Conservation (phyloP, 2,888 invertebrate genomes). For the Callinectes sapidus region DNA sequence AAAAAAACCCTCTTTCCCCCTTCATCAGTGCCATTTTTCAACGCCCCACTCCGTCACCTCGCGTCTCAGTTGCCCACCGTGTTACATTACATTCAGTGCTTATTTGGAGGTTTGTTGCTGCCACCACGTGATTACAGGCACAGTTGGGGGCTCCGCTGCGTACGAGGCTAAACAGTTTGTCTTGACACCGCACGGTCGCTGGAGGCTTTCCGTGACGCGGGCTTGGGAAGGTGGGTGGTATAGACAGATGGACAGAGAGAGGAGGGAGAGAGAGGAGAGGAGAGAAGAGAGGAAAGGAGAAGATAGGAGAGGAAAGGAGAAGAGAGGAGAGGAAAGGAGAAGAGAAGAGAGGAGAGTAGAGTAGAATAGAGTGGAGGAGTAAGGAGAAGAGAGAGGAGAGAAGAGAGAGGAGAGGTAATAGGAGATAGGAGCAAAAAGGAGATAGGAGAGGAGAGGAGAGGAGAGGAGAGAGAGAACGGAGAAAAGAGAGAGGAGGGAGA, state of each 20-base stretch:
- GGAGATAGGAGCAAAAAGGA: too few species aligned
- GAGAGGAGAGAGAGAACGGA: not conserved
- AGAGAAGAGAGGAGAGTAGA: not conserved
- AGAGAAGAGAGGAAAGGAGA: not conserved
- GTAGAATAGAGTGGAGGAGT: too few species aligned
- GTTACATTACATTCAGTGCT: not conserved
- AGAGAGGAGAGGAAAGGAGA: too few species aligned
- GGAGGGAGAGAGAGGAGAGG: not conserved
- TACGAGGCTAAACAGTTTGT: constrained; percentile 23
- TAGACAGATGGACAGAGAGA: not conserved
- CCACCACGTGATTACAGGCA: constrained; percentile 20
- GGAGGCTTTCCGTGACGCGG: not conserved
- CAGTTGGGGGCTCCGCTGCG: not conserved
- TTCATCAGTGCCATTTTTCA: not conserved
- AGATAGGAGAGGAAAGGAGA: too few species aligned
- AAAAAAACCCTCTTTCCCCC: not conserved
- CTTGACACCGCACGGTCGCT: constrained; percentile 8
- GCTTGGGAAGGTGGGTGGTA: not conserved
- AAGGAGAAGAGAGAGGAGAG: not conserved
- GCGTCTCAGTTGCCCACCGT: constrained; percentile 16
- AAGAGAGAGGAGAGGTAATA: not conserved
- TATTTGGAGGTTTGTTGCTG: not conserved
- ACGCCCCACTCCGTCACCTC: not conserved
- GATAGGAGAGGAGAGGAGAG: not conserved
- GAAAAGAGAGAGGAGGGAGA: too few species aligned